phyloP scores from a whole-genome alignment of 53 echinoderm and acorn worm species.

The Echinarachnius parma region DNA sequence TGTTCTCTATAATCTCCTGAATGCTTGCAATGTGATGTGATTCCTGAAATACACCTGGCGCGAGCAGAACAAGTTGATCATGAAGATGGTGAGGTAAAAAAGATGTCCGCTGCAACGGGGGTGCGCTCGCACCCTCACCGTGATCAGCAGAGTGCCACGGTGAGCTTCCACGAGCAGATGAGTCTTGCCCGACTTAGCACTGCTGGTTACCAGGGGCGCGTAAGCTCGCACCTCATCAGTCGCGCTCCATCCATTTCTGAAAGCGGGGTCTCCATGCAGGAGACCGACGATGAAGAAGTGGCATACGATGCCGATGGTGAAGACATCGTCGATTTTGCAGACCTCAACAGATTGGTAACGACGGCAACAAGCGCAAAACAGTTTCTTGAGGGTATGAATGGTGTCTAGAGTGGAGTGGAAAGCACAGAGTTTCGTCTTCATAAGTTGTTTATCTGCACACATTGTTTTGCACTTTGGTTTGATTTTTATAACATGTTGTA shows the following conservation, averaged over 20 bases:
- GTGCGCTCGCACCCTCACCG: slow-evolving; percentile 8
- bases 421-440: neutral
- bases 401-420: neutral
- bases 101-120: slow-evolving; percentile 12
- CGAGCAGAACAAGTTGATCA: too few relatives aligned
- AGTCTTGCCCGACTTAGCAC: slow-evolving; percentile 30
- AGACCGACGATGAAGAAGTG: slow-evolving; percentile 56
- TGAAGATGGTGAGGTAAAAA: neutral
- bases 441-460: too few relatives aligned
- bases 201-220: slow-evolving; percentile 36
- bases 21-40: too few relatives aligned
- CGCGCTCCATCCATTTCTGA: slow-evolving; percentile 79
- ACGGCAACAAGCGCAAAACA: slow-evolving; percentile 41
- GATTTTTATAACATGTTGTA: too few relatives aligned
- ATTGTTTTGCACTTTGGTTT: too few relatives aligned
- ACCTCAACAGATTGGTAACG: neutral
- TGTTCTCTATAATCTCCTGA: too few relatives aligned
- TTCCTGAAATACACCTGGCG: too few relatives aligned
- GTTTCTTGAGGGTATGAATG: slow-evolving; percentile 29
- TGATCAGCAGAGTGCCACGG: slow-evolving; percentile 24
- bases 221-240: slow-evolving; percentile 56
- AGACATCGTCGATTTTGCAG: neutral
- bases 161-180: slow-evolving; percentile 35
- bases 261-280: slow-evolving; percentile 71
- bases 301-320: slow-evolving; percentile 41